Conservation (phyloP, 2,888 invertebrate species). For the Anarsia innoxiella region DNA sequence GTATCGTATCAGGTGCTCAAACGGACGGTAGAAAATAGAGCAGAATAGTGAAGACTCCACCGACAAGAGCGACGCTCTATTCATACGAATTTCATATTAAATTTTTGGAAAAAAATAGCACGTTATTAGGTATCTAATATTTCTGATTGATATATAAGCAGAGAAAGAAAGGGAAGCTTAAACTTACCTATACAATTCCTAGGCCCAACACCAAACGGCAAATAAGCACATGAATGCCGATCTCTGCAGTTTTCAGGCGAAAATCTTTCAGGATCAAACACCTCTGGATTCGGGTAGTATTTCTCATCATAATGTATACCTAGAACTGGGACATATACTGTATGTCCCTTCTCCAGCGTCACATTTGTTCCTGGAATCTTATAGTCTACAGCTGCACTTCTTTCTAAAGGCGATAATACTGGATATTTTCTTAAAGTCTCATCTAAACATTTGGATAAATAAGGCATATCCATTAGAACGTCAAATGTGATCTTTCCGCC, state of each 20-base stretch:
- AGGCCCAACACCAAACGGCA: constrained; percentile 81
- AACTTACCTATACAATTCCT: constrained; percentile 80
- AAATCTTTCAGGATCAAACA: constrained; percentile 83
- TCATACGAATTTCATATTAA: too few species aligned
- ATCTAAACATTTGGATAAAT: constrained; percentile 46
- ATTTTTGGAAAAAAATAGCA: too few species aligned
- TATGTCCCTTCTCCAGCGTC: constrained; percentile 38
- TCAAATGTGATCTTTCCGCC: constrained; percentile 47
- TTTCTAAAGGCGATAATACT: constrained; percentile 44
- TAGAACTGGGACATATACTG: constrained; percentile 22
- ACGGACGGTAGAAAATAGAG: too few species aligned
- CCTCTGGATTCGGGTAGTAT: constrained; percentile 78
- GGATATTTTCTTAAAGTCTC: constrained; percentile 60
- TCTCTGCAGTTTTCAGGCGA: constrained; percentile 62
- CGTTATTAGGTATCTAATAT: too few species aligned
- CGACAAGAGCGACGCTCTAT: too few species aligned
- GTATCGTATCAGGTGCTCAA: too few species aligned
- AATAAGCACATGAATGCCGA: constrained; percentile 78
- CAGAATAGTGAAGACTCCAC: too few species aligned
- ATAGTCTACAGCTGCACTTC: constrained; percentile 41
- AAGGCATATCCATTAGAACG: constrained; percentile 42
- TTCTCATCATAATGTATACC: constrained; percentile 79
- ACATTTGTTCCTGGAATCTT: constrained; percentile 42
- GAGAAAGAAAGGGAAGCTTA: too few species aligned
- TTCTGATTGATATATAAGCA: too few species aligned